phyloP scores from a whole-genome alignment of 2,888 invertebrate species.

The Atherix ibis region DNA sequence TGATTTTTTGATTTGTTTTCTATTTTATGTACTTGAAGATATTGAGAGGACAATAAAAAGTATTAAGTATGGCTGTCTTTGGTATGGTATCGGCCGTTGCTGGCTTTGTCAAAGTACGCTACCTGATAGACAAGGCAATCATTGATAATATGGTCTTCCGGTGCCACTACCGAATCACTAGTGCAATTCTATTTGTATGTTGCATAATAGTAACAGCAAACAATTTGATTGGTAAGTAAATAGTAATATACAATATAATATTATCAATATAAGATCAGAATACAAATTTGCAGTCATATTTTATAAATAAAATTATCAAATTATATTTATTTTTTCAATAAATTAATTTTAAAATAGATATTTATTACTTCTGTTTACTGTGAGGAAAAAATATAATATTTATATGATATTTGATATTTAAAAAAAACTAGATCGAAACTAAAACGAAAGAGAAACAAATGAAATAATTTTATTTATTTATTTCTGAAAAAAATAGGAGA shows the following conservation, averaged over 20 bases:
- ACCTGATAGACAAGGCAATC: conserved; percentile 72
- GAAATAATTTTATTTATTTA: conserved; percentile 1
- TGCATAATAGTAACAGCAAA: conserved; percentile 81
- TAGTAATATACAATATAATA: no score
- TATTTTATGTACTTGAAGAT: no score
- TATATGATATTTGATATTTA: no score
- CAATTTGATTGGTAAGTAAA: conserved; percentile 68
- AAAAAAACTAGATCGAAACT: no score
- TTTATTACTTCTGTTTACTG: no score
- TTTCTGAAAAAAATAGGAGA: no score
- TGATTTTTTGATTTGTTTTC: no score
- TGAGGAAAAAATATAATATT: no score
- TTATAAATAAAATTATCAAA: not conserved
- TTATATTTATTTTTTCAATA: conserved; percentile 1
- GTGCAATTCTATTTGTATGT: conserved; percentile 69
- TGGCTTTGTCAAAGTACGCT: conserved; percentile 80
- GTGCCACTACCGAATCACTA: conserved; percentile 75
- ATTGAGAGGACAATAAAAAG: no score
- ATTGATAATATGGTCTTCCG: conserved; percentile 84
- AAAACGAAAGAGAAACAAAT: no score
- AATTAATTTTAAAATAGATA: no score
- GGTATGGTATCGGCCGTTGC: conserved; percentile 77
- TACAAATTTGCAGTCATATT: not conserved
- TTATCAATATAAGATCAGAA: not conserved
- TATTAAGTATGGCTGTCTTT: conserved; percentile 66